Evolutionary conservation across 2,113 vertebrate genomes (phyloP).

Genomic region (Siniperca chuatsi): DNA sequence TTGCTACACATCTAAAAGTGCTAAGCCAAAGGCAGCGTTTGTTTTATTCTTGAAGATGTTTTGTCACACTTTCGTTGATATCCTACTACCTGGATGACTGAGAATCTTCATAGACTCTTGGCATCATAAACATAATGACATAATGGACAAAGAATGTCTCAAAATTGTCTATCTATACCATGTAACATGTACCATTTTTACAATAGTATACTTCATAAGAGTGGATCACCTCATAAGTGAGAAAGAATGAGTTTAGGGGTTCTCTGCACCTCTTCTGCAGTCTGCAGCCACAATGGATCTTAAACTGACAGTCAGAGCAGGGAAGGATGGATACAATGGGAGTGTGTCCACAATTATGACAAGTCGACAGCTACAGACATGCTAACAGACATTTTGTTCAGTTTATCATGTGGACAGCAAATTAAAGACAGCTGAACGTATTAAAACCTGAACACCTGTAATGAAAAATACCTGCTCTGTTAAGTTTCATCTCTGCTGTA

Average conservation of each 20-base stretch:
- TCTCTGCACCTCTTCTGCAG: slow-evolving; percentile 11
- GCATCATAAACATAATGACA: neutral
- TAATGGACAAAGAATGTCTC: neutral
- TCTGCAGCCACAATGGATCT: neutral
- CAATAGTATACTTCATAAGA: neutral
- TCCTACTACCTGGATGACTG: neutral
- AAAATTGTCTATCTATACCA: neutral
- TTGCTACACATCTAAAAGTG: neutral
- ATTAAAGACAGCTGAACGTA: neutral
- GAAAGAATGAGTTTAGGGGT: neutral
- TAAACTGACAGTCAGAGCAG: neutral
- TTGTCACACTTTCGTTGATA: neutral
- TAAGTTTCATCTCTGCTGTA: neutral
- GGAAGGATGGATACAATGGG: neutral
- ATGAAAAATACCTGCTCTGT: neutral
- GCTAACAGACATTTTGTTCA: neutral
- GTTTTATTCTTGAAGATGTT: neutral
- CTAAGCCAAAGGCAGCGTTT: neutral
- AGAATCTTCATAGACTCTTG: neutral
- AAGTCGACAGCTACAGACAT: neutral
- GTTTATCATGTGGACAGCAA: neutral
- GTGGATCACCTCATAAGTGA: neutral
- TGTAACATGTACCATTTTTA: neutral
- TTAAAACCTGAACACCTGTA: neutral
- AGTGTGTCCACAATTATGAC: neutral